These are phyloP conservation scores for Bombylius major DNA, from an alignment of 2,888 invertebrate species.

Conservation along the genomic window DNA sequence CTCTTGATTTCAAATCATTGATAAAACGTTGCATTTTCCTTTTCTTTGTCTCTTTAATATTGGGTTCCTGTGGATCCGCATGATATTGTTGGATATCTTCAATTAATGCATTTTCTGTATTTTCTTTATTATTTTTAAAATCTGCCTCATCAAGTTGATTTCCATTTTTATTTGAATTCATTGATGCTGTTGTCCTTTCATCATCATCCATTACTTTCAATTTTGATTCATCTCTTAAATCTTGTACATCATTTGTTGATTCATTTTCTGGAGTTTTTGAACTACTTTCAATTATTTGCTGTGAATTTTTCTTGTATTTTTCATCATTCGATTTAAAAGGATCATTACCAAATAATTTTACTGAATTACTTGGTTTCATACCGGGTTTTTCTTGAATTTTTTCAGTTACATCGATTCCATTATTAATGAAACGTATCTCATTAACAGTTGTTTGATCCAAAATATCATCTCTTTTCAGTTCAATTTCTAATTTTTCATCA, in stretches of 20 bases:
- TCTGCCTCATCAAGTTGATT: constrained; percentile 16
- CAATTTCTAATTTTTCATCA: constrained; percentile 30
- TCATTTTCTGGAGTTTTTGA: background rate
- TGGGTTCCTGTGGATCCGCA: constrained; percentile 12
- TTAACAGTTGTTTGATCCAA: constrained; percentile 27
- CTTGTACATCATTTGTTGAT: background rate
- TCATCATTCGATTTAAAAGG: background rate
- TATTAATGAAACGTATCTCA: constrained; percentile 35
- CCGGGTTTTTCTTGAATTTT: constrained; percentile 18
- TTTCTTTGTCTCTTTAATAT: background rate
- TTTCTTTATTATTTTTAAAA: constrained; percentile 18
- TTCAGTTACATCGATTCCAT: constrained; percentile 34
- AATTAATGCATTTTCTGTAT: background rate
- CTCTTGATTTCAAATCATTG: constrained; percentile 23
- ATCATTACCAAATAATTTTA: background rate
- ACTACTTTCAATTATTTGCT: background rate
- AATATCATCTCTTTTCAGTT: constrained; percentile 29
- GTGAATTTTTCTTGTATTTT: background rate
- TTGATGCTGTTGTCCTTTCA: constrained; percentile 34
- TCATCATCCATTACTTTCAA: constrained; percentile 18
- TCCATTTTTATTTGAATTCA: constrained; percentile 29
- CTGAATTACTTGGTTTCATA: background rate
- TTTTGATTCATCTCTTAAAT: constrained; percentile 8
- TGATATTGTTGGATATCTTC: background rate
- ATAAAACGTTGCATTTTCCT: constrained; percentile 24